Evolutionary conservation across 2,888 invertebrate genomes (phyloP).

Genomic region (Strigamia crassipes): DNA sequence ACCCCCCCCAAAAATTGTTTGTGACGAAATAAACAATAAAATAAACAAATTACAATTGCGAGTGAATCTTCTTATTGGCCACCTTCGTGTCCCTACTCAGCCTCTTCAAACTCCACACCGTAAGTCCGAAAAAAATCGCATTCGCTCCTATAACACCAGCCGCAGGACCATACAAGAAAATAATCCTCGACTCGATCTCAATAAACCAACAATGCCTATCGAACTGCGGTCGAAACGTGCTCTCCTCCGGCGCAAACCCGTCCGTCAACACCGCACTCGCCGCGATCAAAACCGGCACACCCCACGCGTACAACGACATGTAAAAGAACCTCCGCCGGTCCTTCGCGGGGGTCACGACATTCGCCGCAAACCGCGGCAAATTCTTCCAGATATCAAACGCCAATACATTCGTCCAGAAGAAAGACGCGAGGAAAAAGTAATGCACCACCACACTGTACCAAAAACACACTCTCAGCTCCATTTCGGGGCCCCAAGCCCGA

Average conservation of each 20-base stretch:
- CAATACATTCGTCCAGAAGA: constrained; percentile 93
- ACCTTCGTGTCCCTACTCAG: constrained; percentile 41
- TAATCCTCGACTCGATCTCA: background rate
- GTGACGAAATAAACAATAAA: no score
- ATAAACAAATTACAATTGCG: constrained; percentile 50
- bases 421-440: constrained; percentile 85
- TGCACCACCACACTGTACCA: constrained; percentile 69
- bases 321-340: background rate
- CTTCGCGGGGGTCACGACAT: background rate
- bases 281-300: constrained; percentile 44
- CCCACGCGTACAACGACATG: constrained; percentile 48
- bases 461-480: constrained; percentile 34
- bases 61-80: constrained; percentile 49
- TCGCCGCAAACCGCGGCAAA: constrained; percentile 44
- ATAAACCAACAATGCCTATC: constrained; percentile 48
- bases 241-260: background rate
- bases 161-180: constrained; percentile 48
- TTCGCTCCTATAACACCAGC: constrained; percentile 46
- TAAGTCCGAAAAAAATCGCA: constrained; percentile 47
- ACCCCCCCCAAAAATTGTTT: no score
- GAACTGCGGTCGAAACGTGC: constrained; percentile 41
- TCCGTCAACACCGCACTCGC: constrained; percentile 44
- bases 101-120: constrained; percentile 46
- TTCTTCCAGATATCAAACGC: constrained; percentile 84
- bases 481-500: background rate